Evolutionary conservation across 2,797 vertebrate genomes (phyloP).

Genomic region (Sebastes itinus): DNA sequence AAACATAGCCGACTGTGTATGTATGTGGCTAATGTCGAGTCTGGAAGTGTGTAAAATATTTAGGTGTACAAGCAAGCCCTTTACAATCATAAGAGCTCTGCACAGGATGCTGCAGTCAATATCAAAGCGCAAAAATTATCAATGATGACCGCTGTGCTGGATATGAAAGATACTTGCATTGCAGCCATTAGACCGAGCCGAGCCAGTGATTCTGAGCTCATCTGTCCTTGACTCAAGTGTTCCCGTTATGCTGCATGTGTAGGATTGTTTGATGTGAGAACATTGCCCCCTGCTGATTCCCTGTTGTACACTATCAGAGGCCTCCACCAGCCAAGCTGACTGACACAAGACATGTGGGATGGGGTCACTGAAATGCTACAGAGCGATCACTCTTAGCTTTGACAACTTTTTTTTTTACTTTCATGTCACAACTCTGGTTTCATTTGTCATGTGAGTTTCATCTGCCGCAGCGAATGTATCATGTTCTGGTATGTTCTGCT

Average conservation of each 20-base stretch:
- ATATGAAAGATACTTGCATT: conserved; percentile 50
- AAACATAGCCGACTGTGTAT: conserved; percentile 35
- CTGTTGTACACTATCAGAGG: conserved; percentile 40
- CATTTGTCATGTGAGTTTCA: neutral
- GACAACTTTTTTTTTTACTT: conserved; percentile 14
- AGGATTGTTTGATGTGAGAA: conserved; percentile 74
- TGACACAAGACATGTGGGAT: conserved; percentile 52
- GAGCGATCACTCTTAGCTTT: conserved; percentile 40
- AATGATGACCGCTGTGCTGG: conserved; percentile 36
- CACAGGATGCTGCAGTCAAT: conserved; percentile 40
- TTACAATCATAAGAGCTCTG: conserved; percentile 17
- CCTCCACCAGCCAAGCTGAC: conserved; percentile 17
- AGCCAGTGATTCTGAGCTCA: conserved; percentile 49
- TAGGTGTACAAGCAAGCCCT: conserved; percentile 26
- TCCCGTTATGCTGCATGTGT: conserved; percentile 36
- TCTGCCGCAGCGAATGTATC: neutral
- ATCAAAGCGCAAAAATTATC: conserved; percentile 31
- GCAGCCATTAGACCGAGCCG: conserved; percentile 40
- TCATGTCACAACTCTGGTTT: neutral
- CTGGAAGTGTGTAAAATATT: conserved; percentile 52
- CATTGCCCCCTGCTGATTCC: conserved; percentile 83
- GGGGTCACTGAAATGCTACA: conserved; percentile 25
- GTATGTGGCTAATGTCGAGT: conserved; percentile 19
- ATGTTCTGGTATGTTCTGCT: neutral
- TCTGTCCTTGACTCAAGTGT: conserved; percentile 60